Evolutionary conservation across 2,888 invertebrate species (phyloP), one percentile per base, ranked within the genome.

Genomic region (Pristionchus fissidentatus): DNA sequence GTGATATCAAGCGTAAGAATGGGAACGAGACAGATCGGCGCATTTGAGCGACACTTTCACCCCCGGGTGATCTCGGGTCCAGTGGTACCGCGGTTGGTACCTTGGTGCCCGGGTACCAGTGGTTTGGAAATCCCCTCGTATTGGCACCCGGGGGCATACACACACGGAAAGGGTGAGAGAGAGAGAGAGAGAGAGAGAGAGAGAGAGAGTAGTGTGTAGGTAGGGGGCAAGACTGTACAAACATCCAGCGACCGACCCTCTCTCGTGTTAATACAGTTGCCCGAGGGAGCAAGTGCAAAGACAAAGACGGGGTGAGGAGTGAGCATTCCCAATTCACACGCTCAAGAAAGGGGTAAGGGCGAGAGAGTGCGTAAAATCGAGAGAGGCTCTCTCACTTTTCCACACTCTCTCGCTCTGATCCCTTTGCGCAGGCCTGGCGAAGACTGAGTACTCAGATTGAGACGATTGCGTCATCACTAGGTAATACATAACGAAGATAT

Each of bases 201-300:
- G 62, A 66, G 29, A 38, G 62, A 22, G 62, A 26, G 7, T n/a
- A 13, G 4, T 4, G 38, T 32, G 38, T 26, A 19, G 7, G 0
- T 8, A 41, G 41, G 43, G 26, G 7, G 70, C 43, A 41, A 70
- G 70, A 70, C 70, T 70, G 70, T 70, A 43, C 70, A 70, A 70
- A 70, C 26, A n/a, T n/a, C n/a, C n/a, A 70, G 10, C 19, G 57
- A 13, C 26, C 22, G 57, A 7, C 10, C 35, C 66, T 22, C 22
- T n/a, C 41, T n/a, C 70, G 70, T 70, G 70, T 70, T 70, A 70
- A 70, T 70, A 70, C 70, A 70, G 70, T 70, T 70, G 70, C 70
- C 62, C 35, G 8, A 1, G 41, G 70, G 70, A 43, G 43, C 41
- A 70, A 70, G 70, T 70, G 70, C 70, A 70, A 70, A 70, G 70